Evolutionary conservation across 2,113 vertebrate genomes (phyloP).

Genomic region (Procavia capensis): DNA sequence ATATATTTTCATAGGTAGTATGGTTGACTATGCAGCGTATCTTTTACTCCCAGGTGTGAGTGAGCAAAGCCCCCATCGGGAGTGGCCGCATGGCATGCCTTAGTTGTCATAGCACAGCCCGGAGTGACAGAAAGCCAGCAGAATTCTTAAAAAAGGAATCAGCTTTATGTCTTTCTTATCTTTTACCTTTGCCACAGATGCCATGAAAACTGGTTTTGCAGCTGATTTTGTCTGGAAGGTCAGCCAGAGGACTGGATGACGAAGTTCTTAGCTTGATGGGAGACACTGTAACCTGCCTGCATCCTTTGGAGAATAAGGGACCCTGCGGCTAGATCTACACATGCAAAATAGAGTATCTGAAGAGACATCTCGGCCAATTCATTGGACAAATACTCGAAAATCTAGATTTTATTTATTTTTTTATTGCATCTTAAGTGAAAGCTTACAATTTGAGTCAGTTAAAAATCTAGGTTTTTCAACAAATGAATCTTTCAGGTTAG

Average conservation of each 20-base stretch:
- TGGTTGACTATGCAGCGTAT: background rate
- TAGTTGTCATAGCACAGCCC: background rate
- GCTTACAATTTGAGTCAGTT: too few relatives aligned
- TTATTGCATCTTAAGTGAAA: too few relatives aligned
- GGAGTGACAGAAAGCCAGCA: background rate
- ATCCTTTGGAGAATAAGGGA: background rate
- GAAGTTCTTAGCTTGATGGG: background rate
- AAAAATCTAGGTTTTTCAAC: background rate
- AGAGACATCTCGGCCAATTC: background rate
- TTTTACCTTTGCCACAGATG: conserved; percentile 74
- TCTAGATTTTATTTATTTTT: too few relatives aligned
- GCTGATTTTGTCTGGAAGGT: conserved; percentile 51
- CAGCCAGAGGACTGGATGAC: conserved; percentile 61
- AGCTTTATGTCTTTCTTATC: conserved; percentile 11
- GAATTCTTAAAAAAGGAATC: conserved; percentile 39
- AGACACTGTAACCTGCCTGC: background rate
- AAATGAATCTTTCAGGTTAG: background rate
- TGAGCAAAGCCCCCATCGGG: background rate
- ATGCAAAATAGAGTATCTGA: background rate
- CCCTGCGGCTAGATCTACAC: background rate
- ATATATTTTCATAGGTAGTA: background rate
- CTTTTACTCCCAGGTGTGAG: background rate
- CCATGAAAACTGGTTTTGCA: conserved; percentile 48
- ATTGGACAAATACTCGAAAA: background rate
- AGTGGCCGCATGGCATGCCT: accelerated